Evolutionary conservation across 2,888 invertebrate genomes (phyloP).

Genomic region (Agrochola lychnidis): DNA sequence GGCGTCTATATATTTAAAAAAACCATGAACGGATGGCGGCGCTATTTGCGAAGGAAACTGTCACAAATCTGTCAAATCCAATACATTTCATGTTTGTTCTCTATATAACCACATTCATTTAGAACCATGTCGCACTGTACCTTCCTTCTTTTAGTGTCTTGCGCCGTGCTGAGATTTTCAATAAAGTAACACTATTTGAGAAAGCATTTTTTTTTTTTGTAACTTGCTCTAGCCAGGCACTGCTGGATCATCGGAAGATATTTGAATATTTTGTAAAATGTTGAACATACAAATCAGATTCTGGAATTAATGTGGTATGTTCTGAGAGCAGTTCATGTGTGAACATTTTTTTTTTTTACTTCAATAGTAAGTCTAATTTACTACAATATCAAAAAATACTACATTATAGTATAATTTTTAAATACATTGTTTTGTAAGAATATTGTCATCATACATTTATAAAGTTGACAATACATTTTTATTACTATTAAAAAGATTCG

Average conservation of each 20-base stretch:
- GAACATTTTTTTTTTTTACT: too few relatives aligned
- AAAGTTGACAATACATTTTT: slow-evolving; percentile 28
- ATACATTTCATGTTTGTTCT: neutral
- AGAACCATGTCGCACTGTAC: neutral
- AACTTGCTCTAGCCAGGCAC: neutral
- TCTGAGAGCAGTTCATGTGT: neutral
- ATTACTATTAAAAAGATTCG: slow-evolving; percentile 1
- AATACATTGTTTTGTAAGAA: slow-evolving; percentile 30
- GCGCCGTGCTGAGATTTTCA: neutral
- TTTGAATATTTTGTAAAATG: neutral
- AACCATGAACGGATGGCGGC: too few relatives aligned
- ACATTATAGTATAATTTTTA: slow-evolving; percentile 25
- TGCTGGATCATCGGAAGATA: neutral
- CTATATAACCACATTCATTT: neutral
- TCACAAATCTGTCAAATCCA: neutral
- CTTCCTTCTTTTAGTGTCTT: neutral
- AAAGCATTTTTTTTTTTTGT: too few relatives aligned
- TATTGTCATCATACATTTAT: slow-evolving; percentile 40
- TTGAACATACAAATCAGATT: neutral
- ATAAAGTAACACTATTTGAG: too few relatives aligned
- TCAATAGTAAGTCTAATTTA: neutral
- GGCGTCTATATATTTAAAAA: too few relatives aligned
- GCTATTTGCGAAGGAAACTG: neutral
- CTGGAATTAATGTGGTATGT: neutral
- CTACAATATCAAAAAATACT: slow-evolving; percentile 29